These are phyloP conservation scores for Drosophila atripex DNA, from an alignment of 2,888 invertebrate genomes.

Conservation along the genomic window DNA sequence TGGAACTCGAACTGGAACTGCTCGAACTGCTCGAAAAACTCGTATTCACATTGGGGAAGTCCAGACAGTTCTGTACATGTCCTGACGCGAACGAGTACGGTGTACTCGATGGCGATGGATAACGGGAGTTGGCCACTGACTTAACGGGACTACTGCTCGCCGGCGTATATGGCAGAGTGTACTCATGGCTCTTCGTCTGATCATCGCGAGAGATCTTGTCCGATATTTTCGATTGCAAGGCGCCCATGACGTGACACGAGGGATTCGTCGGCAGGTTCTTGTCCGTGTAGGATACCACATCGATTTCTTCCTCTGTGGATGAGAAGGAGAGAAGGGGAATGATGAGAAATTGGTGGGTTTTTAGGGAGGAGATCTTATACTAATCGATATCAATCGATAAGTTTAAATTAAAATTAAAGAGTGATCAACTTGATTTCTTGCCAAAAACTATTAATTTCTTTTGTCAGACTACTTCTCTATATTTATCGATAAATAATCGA, in stretches of 20 bases:
- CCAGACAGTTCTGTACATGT: slow-evolving; percentile 38
- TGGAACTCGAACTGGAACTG: slow-evolving; percentile 50
- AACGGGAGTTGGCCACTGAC: slow-evolving; percentile 80
- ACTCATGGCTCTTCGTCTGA: slow-evolving; percentile 71
- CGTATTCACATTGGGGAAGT: slow-evolving; percentile 72
- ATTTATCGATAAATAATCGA: not conserved
- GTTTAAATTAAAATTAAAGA: not conserved
- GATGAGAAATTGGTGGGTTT: no score
- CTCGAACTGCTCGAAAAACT: slow-evolving; percentile 75
- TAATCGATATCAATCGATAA: not conserved
- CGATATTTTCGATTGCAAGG: slow-evolving; percentile 86
- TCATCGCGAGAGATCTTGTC: slow-evolving; percentile 84
- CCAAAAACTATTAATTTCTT: no score
- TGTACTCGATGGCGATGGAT: slow-evolving; percentile 80
- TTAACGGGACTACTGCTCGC: slow-evolving; percentile 82
- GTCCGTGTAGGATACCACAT: slow-evolving; percentile 90
- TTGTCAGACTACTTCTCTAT: not conserved
- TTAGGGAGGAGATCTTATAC: no score
- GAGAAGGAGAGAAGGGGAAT: not conserved
- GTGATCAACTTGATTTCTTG: no score
- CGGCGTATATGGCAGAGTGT: slow-evolving; percentile 78
- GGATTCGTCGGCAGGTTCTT: slow-evolving; percentile 88
- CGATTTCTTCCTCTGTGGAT: slow-evolving; percentile 89
- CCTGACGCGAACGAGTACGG: slow-evolving; percentile 63
- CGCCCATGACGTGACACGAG: slow-evolving; percentile 88